phyloP scores from a whole-genome alignment of 2,888 invertebrate species.

The Sacculina carcini region DNA sequence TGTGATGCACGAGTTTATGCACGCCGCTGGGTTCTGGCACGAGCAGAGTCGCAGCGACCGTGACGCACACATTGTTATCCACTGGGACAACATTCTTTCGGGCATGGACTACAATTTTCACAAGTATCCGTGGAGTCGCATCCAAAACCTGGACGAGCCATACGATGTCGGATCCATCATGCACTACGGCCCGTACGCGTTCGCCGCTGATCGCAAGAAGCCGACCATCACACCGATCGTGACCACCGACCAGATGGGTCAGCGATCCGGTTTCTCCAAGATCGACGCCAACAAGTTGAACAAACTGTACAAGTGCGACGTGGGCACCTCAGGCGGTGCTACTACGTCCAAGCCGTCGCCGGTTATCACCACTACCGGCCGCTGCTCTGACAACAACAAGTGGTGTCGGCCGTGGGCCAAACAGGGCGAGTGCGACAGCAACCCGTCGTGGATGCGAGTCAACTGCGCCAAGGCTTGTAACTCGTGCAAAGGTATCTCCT shows the following conservation, averaged over 20 bases:
- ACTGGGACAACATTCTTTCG: constrained; percentile 17
- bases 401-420: not conserved
- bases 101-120: constrained; percentile 19
- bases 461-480: not conserved
- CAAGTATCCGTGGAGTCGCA: constrained; percentile 17
- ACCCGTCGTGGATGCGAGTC: not conserved
- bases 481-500: not conserved
- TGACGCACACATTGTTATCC: constrained; percentile 21
- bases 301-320: constrained; percentile 16
- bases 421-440: not conserved
- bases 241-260: constrained; percentile 17
- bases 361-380: not conserved
- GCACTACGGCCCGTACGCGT: constrained; percentile 21
- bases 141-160: constrained; percentile 17
- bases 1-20: constrained; percentile 25
- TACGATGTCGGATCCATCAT: constrained; percentile 20
- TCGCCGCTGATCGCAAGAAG: constrained; percentile 17
- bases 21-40: constrained; percentile 25
- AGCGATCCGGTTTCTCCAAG: constrained; percentile 17
- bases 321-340: not conserved
- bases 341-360: not conserved
- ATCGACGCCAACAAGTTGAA: constrained; percentile 18
- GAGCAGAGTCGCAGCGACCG: constrained; percentile 25
- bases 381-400: not conserved
- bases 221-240: constrained; percentile 19